Evolutionary conservation across 1,140 invertebrate genomes (phyloP).

Genomic region (Aphelenchoides fujianensis): DNA sequence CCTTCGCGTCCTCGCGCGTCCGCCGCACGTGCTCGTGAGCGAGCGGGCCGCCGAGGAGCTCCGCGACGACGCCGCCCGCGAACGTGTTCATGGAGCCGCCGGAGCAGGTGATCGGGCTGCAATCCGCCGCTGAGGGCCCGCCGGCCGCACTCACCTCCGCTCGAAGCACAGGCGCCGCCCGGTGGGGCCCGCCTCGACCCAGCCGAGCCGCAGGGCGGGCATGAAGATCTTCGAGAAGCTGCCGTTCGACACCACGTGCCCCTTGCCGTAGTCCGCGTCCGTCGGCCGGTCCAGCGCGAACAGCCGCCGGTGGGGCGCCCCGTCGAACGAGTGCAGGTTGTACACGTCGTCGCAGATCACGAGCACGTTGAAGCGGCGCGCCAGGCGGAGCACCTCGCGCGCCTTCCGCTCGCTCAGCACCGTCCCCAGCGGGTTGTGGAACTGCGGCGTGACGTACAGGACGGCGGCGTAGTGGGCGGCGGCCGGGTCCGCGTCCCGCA

Average conservation of each 20-base stretch:
- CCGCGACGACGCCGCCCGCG: slow-evolving; percentile 22
- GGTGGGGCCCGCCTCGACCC: slow-evolving; percentile 67
- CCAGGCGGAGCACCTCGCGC: slow-evolving; percentile 54
- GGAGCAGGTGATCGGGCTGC: slow-evolving; percentile 22
- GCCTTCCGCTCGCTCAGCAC: slow-evolving; percentile 67
- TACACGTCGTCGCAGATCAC: slow-evolving; percentile 72
- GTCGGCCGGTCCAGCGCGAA: slow-evolving; percentile 49
- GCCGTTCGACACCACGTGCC: slow-evolving; percentile 70
- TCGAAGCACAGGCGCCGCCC: neutral
- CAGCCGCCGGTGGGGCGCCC: slow-evolving; percentile 10
- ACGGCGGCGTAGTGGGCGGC: slow-evolving; percentile 67
- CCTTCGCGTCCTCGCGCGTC: slow-evolving; percentile 21
- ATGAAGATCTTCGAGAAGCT: slow-evolving; percentile 72
- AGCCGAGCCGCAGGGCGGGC: slow-evolving; percentile 70
- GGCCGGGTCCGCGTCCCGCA: slow-evolving; percentile 39
- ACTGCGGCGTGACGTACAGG: slow-evolving; percentile 70
- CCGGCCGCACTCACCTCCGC: too few species aligned
- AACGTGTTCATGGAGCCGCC: slow-evolving; percentile 30
- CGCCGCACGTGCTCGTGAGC: slow-evolving; percentile 12
- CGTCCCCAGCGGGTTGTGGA: slow-evolving; percentile 65
- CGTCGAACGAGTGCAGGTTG: slow-evolving; percentile 67
- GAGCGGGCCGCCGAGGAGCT: slow-evolving; percentile 19
- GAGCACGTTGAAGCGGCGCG: slow-evolving; percentile 64
- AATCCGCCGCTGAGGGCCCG: too few species aligned
- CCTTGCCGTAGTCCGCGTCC: slow-evolving; percentile 46